Conservation (phyloP, 2,797 vertebrate species). For the Thamnophis elegans region DNA sequence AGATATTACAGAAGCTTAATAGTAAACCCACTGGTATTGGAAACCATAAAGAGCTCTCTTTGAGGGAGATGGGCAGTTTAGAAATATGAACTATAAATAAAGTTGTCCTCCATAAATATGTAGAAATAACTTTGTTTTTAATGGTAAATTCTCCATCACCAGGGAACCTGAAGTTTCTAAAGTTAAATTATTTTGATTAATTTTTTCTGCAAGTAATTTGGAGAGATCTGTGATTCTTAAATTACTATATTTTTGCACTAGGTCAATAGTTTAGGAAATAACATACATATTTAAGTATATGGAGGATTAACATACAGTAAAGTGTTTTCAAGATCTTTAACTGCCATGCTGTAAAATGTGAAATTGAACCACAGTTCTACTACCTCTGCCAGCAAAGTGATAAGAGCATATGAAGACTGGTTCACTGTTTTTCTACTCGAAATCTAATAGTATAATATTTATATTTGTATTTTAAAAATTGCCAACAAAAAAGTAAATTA, state of each 20-base stretch:
- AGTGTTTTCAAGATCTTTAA: not conserved
- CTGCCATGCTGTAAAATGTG: not conserved
- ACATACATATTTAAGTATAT: not conserved
- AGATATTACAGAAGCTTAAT: not conserved
- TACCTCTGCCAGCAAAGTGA: not conserved
- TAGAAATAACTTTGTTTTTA: not conserved
- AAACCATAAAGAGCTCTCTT: not conserved
- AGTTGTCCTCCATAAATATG: not conserved
- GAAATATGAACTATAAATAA: not conserved
- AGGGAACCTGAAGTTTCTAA: not conserved
- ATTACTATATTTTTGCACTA: not conserved
- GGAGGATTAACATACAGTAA: not conserved
- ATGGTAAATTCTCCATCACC: not conserved
- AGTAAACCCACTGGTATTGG: not conserved
- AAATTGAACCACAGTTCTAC: not conserved
- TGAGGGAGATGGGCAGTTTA: not conserved
- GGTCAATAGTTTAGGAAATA: not conserved
- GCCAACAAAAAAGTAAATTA: not conserved
- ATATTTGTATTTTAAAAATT: not conserved
- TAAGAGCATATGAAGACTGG: not conserved
- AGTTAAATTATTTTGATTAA: not conserved
- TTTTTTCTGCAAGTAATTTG: constrained; percentile 5
- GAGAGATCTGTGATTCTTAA: not conserved
- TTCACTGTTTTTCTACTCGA: not conserved
- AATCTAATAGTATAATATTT: not conserved